Evolutionary conservation across 2,113 vertebrate species (phyloP), one percentile per base, ranked within the genome.

Genomic region (Heterochromis multidens): DNA sequence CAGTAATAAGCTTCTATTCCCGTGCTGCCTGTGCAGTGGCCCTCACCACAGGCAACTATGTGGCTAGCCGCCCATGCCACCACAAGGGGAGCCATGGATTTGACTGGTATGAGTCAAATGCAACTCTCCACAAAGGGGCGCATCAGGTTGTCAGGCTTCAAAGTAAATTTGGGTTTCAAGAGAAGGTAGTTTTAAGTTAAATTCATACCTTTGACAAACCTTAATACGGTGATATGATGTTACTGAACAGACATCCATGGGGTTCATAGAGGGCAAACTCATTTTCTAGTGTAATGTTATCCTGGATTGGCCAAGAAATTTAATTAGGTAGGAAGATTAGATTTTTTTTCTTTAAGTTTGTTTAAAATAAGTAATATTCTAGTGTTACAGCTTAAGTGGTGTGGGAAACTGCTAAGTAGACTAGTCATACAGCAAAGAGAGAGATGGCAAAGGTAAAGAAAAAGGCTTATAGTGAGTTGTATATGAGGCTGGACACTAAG

Each of bases 1-100:
- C 90, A 93, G 94, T 94, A 93, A 95, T 95, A 95, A 95, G 93
- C 90, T 77, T 94, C 94, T 95, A 95, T 95, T 95, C 91, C 91
- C 89, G 92, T 83, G 78, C 89, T 89, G 84, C 88, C 88, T 65
- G 77, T 87, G 89, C 93, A 83, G 77, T 72, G 86, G 82, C 76
- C 79, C 62, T 85, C 81, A 93, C 95, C 94, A 70, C 95, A 94
- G 84, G 77, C 87, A 93, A 89, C 84, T 90, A 92, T 91, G 93
- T 92, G 92, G 92, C 92, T 27, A 54, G 43, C 90, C 79, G 79
- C 88, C 86, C 70, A 8, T 89, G 80, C 80, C 62, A 79, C 91
- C 93, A 82, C 92, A 90, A 59, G 79, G 58, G 57, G 80, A 82
- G 83, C 72, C 84, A 56, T 87, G 87, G 82, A 89, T 93, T 82